Base-by-base conservation (phyloP, 2,888 invertebrate species). In the Limnephilus rhombicus region DNA sequence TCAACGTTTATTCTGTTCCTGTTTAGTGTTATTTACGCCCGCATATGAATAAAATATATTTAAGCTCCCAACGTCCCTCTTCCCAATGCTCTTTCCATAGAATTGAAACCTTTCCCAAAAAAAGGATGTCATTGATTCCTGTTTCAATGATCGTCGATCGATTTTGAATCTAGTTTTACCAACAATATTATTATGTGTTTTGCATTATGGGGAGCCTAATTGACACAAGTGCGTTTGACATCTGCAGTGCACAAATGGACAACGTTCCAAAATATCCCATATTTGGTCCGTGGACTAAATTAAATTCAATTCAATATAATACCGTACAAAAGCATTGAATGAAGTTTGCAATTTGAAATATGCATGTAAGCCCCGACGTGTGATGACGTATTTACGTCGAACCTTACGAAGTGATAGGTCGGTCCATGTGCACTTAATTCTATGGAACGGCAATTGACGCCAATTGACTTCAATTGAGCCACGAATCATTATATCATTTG, bases 381-480 rank as follows among this genome's bases (percentile, higher is more conserved):
- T 24, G 37, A 11, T 83, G 34, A 83, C 24, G 83, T 83, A 34
- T 18, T 83, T 9, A 2, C 12, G 31, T 18, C 24, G 24, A 24
- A 68, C 24, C 68, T n/a, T n/a, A 24, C n/a, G n/a, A 24, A 4
- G n/a, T 9, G 68, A 68, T 68, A 5, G 53, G 68, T 68, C n/a
- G 68, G 68, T 68, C 68, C 68, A n/a, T 68, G 68, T 68, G 68
- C 68, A 68, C 68, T 68, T 68, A n/a, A 83, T 83, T 34, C 83
- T 34, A 41, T 83, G 34, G 37, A 45, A 18, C 29, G 15, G 12
- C 85, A 90, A 92, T 88, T 90, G 92, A 83, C 90, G 90, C 90
- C 91, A 92, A 92, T 92, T 90, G 92, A 88, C 82, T 90, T 92
- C 91, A 91, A 92, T 91, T 91, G 68, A 68, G n/a, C 68, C n/a